Evolutionary conservation across 1,140 invertebrate species (phyloP), one percentile per base, ranked within the genome.

Genomic region (Pseudoatta argentina): DNA sequence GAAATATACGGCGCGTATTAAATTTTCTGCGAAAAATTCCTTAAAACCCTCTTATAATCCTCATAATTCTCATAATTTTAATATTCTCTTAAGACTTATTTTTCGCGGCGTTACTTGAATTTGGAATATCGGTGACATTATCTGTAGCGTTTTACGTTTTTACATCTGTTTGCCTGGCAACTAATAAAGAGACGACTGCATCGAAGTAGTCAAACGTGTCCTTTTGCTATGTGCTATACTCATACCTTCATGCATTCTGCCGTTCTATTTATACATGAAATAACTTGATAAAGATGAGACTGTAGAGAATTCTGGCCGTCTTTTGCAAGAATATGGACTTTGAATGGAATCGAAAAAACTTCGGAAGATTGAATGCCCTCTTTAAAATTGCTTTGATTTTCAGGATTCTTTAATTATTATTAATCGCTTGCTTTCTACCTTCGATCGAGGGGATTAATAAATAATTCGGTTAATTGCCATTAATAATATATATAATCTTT

Each of bases 151-250:
- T 44, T 61, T 24, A 27, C 27, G 8, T 14, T 51, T 14, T 71
- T 72, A 71, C 44, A 55, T 64, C 24, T 12, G 66, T 81, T 48
- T 48, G 78, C 48, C 55, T 73, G 67, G 57, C 48, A 86, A 86
- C 48, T 30, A 44, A 30, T 44, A 24, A 24, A 21, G 53, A 73
- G 66, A 82, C n/a, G 67, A 73, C 79, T 87, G 39, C 69, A 51
- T 61, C 61, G 69, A 87, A 83, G 79, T 83, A 69, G 86, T 87
- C 86, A 87, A 87, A 83, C 79, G 48, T 83, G 79, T 86, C 86
- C 78, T 71, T 87, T 87, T 61, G 55, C 55, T 63, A 63, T 16
- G 69, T 83, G 79, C 55, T 57, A 57, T 61, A 83, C 55, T 83
- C 51, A 30, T 21, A 24, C 21, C 48, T 79, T 79, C 30, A 24